A percentile compares a stretch with the other conserved stretches of the same genome.
Conservation (phyloP, 2,888 invertebrate genomes). For the Watsonalla binaria region DNA sequence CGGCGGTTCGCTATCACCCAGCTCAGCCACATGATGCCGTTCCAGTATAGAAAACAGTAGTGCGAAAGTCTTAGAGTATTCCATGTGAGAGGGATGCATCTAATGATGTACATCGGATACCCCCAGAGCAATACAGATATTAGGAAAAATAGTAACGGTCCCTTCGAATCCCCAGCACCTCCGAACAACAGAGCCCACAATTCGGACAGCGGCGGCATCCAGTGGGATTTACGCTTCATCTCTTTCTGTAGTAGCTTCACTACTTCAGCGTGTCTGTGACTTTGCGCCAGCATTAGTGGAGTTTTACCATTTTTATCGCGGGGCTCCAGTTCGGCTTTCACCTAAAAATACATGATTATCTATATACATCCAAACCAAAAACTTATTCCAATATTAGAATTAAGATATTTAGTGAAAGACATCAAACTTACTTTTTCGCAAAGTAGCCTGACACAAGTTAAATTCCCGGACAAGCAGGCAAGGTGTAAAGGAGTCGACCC, state of each 20-base stretch:
- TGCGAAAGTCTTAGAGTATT: constrained; percentile 91
- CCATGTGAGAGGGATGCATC: constrained; percentile 95
- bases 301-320: constrained; percentile 96
- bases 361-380: no score
- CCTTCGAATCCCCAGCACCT: constrained; percentile 93
- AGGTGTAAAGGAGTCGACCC: constrained; percentile 95
- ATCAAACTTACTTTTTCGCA: constrained; percentile 85
- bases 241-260: constrained; percentile 89
- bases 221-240: constrained; percentile 88
- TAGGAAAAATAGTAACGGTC: constrained; percentile 90
- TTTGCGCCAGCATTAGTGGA: constrained; percentile 92
- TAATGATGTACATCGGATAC: constrained; percentile 94
- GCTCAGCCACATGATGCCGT: constrained; percentile 94
- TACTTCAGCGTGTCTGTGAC: constrained; percentile 91
- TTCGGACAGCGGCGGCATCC: constrained; percentile 93
- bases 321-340: constrained; percentile 91
- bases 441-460: constrained; percentile 90
- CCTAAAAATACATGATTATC: constrained; percentile 60
- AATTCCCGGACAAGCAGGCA: constrained; percentile 92
- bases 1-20: constrained; percentile 93
- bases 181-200: constrained; percentile 94
- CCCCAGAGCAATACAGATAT: constrained; percentile 93
- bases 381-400: constrained; percentile 1
- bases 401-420: not conserved
- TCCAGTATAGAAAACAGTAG: constrained; percentile 94